Conservation (phyloP, 2,113 vertebrate genomes). For the Pseudopodoces humilis region DNA sequence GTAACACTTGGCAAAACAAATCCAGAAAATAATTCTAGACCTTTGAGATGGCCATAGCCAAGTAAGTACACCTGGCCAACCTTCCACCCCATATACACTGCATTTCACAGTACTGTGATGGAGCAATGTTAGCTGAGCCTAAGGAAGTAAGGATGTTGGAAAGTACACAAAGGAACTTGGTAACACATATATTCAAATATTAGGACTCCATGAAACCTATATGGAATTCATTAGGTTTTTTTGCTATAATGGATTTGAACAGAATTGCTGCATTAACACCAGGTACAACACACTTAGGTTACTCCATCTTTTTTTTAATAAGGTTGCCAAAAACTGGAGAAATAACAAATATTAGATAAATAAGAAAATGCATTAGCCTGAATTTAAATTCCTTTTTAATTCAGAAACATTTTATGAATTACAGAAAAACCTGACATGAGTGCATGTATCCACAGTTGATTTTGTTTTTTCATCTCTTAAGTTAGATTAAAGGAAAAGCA, state of each 20-base stretch:
- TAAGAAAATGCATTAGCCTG: neutral
- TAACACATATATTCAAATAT: neutral
- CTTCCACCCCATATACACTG: neutral
- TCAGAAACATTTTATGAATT: conserved; percentile 6
- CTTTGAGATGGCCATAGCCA: neutral
- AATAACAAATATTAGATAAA: neutral
- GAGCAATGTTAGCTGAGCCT: neutral
- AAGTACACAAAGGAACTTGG: neutral
- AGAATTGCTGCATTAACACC: neutral
- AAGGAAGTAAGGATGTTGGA: neutral
- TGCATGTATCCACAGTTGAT: neutral
- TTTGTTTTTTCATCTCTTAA: neutral
- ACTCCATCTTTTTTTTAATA: neutral
- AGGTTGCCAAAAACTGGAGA: neutral
- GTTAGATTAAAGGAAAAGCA: neutral
- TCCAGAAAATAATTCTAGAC: neutral
- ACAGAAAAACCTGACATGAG: neutral
- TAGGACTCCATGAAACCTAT: neutral
- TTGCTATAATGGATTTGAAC: neutral
- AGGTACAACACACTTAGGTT: neutral
- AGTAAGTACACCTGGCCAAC: neutral
- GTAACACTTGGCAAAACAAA: neutral
- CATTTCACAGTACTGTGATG: neutral
- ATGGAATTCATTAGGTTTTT: neutral
- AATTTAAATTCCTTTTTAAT: neutral